Evolutionary conservation across 2,797 vertebrate genomes (phyloP).

Genomic region (Crocidura indochinensis): DNA sequence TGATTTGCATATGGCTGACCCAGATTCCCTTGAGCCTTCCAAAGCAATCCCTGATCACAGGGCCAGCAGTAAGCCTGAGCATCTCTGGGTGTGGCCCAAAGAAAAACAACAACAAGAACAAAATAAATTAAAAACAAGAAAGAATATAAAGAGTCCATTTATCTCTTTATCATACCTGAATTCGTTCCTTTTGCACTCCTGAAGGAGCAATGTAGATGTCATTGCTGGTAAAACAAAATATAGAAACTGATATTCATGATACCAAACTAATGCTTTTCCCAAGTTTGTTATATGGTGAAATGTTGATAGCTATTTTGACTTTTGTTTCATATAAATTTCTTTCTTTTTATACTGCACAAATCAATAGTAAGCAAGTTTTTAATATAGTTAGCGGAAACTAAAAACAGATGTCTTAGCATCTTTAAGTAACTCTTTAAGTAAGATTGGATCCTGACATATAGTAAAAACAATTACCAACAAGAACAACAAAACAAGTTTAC

Average conservation of each 20-base stretch:
- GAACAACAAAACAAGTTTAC: slow-evolving; percentile 18
- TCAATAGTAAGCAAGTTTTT: slow-evolving; percentile 14
- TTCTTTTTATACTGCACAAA: slow-evolving; percentile 60
- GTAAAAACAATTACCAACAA: slow-evolving; percentile 52
- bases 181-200: slow-evolving; percentile 98
- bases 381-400: slow-evolving; percentile 53
- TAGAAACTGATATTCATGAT: slow-evolving; percentile 68
- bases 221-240: slow-evolving; percentile 89
- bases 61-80: too few species aligned
- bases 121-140: too few species aligned
- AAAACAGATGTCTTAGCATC: slow-evolving; percentile 33
- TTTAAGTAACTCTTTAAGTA: slow-evolving; percentile 6
- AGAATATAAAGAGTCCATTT: neutral
- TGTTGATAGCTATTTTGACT: neutral
- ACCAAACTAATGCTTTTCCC: slow-evolving; percentile 12
- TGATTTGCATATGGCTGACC: too few species aligned
- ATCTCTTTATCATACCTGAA: slow-evolving; percentile 92
- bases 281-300: neutral
- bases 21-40: too few species aligned
- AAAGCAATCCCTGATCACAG: too few species aligned
- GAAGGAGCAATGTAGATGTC: slow-evolving; percentile 98
- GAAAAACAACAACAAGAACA: too few species aligned
- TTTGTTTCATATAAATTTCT: slow-evolving; percentile 40
- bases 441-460: neutral
- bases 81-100: too few species aligned